Percentiles rank a stretch among this genome's conserved stretches.
Evolutionary conservation across 2,797 vertebrate genomes (phyloP).

Genomic region (Micrastur ruficollis): DNA sequence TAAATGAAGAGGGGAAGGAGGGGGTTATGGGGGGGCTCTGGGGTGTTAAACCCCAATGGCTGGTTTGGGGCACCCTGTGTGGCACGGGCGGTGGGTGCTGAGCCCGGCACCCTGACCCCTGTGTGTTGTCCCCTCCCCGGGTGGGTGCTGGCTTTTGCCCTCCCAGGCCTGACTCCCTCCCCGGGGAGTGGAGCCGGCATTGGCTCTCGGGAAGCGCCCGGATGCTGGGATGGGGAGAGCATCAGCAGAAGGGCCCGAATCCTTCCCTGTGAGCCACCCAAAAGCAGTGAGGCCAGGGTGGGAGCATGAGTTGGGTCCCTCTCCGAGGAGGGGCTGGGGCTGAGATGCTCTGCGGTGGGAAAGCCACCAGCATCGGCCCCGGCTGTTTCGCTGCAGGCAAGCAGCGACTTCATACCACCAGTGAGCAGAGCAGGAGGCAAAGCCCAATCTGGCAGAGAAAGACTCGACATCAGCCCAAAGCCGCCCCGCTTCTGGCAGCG

Average conservation of each 20-base stretch:
- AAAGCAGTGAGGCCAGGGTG: rapidly evolving
- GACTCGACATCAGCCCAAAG: not conserved
- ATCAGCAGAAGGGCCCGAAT: rapidly evolving
- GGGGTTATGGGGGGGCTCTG: not conserved
- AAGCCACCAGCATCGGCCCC: rapidly evolving
- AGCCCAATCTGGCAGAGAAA: not conserved
- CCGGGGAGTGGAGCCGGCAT: rapidly evolving
- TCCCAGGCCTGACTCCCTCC: not conserved
- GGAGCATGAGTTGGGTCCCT: rapidly evolving
- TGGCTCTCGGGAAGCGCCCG: rapidly evolving
- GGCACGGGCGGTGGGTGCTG: not conserved
- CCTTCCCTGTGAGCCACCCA: rapidly evolving
- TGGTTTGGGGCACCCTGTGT: not conserved
- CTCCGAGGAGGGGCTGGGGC: rapidly evolving
- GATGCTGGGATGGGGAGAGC: not conserved
- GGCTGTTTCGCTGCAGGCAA: rapidly evolving
- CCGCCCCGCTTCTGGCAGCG: not conserved
- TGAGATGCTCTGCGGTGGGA: not conserved
- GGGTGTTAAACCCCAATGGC: not conserved
- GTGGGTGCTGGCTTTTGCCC: not conserved
- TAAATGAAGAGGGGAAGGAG: constrained; percentile 69
- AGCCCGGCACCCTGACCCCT: not conserved
- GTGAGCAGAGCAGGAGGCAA: rapidly evolving
- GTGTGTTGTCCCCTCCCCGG: rapidly evolving
- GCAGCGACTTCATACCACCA: not conserved